A percentile compares a stretch with the other conserved stretches of the same genome.
Conservation (phyloP, 2,888 invertebrate species). For the Agrotis ipsilon region DNA sequence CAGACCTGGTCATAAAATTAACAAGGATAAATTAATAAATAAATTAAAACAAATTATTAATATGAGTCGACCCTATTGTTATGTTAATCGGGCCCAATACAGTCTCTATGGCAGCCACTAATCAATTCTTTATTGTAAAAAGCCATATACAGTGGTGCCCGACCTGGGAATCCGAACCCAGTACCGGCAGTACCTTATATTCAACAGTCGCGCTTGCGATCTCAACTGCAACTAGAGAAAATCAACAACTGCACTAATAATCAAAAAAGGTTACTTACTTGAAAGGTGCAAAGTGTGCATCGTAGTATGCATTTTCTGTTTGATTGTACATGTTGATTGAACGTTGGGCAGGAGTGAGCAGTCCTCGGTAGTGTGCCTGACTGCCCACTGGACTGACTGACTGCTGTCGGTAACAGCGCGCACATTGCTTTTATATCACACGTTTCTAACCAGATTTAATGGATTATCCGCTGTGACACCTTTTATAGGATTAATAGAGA, state of each 20-base stretch:
- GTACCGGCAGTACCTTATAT: no score
- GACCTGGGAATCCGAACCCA: no score
- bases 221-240: no score
- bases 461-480: constrained; percentile 84
- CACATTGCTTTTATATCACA: constrained; percentile 81
- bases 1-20: constrained; percentile 68
- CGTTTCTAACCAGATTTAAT: constrained; percentile 81
- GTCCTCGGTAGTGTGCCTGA: constrained; percentile 85
- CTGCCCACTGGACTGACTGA: constrained; percentile 87
- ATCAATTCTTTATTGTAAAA: no score
- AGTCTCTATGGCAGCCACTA: no score
- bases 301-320: constrained; percentile 79
- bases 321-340: constrained; percentile 81
- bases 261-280: constrained; percentile 75
- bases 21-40: no score
- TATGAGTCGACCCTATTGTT: no score
- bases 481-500: constrained; percentile 87
- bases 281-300: constrained; percentile 85
- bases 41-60: no score
- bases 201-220: no score
- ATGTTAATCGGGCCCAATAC: no score
- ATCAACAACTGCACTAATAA: no score
- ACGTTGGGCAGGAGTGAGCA: constrained; percentile 79
- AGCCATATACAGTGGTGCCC: no score
- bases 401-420: constrained; percentile 74